Percentiles rank a stretch among this genome's conserved stretches.
These are phyloP conservation scores for Cataglyphis hispanica DNA, from an alignment of 1,140 invertebrate genomes.

Conservation along the genomic window DNA sequence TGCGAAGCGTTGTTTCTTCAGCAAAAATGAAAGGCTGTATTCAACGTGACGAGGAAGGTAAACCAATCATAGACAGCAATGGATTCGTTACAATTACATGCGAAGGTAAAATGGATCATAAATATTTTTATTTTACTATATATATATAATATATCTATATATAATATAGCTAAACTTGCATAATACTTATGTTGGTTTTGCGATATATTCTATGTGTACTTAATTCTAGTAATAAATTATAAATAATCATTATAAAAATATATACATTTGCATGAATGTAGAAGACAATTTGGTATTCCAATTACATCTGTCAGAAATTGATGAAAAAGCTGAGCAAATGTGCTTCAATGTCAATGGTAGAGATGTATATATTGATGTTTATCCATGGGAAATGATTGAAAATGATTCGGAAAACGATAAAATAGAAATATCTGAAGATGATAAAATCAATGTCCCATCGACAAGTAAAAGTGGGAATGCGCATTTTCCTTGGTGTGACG, in stretches of 20 bases:
- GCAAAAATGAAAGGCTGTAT: conserved; percentile 30
- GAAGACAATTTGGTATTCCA: conserved; percentile 18
- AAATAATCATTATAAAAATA: background rate
- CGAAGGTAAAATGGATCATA: conserved; percentile 31
- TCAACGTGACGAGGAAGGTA: conserved; percentile 43
- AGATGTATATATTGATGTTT: conserved; percentile 30
- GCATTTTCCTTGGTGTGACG: conserved; percentile 46
- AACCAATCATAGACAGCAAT: conserved; percentile 19
- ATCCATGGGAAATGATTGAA: conserved; percentile 16
- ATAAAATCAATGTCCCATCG: background rate
- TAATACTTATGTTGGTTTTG: background rate
- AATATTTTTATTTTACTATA: background rate
- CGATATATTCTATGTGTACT: background rate
- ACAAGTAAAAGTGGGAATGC: conserved; percentile 38
- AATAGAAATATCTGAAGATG: background rate
- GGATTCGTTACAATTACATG: conserved; percentile 42
- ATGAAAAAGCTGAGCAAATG: conserved; percentile 30
- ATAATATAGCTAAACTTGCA: background rate
- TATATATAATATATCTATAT: background rate
- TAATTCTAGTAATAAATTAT: background rate
- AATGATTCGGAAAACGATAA: conserved; percentile 19
- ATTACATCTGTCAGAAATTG: conserved; percentile 41
- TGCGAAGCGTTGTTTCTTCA: too few species aligned
- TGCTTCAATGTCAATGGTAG: conserved; percentile 48
- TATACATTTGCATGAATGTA: background rate